A percentile compares a stretch with the other conserved stretches of the same genome.
phyloP scores from a whole-genome alignment of 1,140 invertebrate genomes.

The Temnothorax nylanderi region DNA sequence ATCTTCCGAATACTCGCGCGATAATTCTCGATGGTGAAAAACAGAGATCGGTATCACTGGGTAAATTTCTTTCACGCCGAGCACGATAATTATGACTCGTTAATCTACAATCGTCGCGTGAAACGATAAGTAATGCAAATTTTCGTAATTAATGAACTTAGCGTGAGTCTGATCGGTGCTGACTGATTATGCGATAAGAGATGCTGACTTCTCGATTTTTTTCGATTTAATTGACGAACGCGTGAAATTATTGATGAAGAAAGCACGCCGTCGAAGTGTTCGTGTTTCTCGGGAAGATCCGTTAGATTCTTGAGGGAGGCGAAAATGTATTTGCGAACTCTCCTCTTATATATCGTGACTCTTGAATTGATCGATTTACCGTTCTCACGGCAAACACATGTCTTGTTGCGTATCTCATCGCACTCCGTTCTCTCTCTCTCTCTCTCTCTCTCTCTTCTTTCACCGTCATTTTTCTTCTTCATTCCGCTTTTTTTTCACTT shows the following conservation, averaged over 20 bases:
- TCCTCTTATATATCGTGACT: slow-evolving; percentile 51
- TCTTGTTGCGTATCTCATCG: slow-evolving; percentile 63
- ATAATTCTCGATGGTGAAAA: not conserved
- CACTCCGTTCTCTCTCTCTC: not conserved
- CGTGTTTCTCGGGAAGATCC: not conserved
- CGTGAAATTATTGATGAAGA: not conserved
- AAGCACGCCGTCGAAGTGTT: not conserved
- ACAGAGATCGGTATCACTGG: slow-evolving; percentile 13
- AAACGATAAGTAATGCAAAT: slow-evolving; percentile 9
- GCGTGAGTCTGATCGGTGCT: not conserved
- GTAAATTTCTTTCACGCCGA: not conserved
- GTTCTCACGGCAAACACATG: slow-evolving; percentile 62
- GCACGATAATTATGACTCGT: not conserved
- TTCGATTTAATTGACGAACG: not conserved
- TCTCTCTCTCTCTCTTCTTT: not conserved
- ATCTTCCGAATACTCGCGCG: not conserved
- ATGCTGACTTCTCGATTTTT: not conserved
- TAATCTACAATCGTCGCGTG: not conserved
- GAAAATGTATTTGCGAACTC: slow-evolving; percentile 29
- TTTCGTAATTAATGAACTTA: slow-evolving; percentile 16
- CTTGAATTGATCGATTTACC: slow-evolving; percentile 64
- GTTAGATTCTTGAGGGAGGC: not conserved
- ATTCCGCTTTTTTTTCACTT: not conserved
- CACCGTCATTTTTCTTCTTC: not conserved
- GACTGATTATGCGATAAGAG: not conserved